A percentile compares a stretch with the other conserved stretches of the same genome.
Conservation (phyloP, 2,113 vertebrate genomes). For the Sphaerodactylus townsendi region DNA sequence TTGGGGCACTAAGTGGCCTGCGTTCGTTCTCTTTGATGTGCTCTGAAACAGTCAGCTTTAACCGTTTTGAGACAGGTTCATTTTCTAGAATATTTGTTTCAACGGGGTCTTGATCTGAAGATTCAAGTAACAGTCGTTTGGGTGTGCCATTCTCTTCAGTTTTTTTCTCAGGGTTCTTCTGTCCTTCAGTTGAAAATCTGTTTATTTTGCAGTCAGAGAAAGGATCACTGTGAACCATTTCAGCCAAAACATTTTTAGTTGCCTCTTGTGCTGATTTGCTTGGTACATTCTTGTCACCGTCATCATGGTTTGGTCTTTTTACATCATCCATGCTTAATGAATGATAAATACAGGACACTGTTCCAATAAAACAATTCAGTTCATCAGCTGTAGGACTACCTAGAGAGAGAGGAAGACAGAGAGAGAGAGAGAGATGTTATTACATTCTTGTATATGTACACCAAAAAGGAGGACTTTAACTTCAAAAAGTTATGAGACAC, state of each 20-base stretch:
- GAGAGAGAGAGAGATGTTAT: background rate
- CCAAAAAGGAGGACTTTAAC: background rate
- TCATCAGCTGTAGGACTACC: slow-evolving; percentile 55
- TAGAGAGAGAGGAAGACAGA: slow-evolving; percentile 40
- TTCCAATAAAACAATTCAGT: background rate
- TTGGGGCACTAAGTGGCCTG: background rate
- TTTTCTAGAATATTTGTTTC: slow-evolving; percentile 56
- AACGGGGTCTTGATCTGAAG: slow-evolving; percentile 9
- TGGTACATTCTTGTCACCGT: slow-evolving; percentile 43
- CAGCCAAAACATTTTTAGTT: background rate
- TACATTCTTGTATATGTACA: slow-evolving; percentile 28
- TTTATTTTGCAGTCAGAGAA: slow-evolving; percentile 40
- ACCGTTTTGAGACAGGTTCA: slow-evolving; percentile 59
- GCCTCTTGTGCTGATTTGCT: slow-evolving; percentile 29
- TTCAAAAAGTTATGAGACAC: background rate
- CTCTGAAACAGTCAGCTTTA: slow-evolving; percentile 59
- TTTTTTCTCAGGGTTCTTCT: slow-evolving; percentile 52
- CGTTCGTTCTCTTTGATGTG: background rate
- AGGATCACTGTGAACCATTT: slow-evolving; percentile 3
- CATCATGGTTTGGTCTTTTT: slow-evolving; percentile 54
- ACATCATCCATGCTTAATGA: slow-evolving; percentile 68
- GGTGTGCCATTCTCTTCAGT: slow-evolving; percentile 42
- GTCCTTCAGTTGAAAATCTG: slow-evolving; percentile 51
- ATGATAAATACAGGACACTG: background rate
- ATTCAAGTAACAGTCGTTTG: slow-evolving; percentile 55